Conservation (phyloP, 1,140 invertebrate genomes). For the Pogonus chalceus region DNA sequence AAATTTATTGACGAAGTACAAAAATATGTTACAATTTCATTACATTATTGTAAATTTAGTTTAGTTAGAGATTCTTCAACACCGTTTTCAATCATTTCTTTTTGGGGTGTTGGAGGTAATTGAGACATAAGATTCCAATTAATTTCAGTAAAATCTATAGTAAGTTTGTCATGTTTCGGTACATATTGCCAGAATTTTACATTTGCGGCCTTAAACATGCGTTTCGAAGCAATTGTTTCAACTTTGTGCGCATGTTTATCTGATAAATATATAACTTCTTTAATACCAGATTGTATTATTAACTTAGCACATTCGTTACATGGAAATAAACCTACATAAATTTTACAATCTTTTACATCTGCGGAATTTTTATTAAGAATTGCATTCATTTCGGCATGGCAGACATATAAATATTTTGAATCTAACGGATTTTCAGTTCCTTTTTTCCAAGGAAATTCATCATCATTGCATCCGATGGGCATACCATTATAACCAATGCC, state of each 20-base stretch:
- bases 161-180: conserved; percentile 49
- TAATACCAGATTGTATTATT: conserved; percentile 92
- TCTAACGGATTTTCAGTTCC: conserved; percentile 44
- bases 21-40: neutral
- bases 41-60: neutral
- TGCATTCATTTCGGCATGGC: conserved; percentile 95
- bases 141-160: conserved; percentile 56
- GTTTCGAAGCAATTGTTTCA: conserved; percentile 60
- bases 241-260: conserved; percentile 66
- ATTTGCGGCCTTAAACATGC: conserved; percentile 67
- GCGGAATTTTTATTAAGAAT: conserved; percentile 82
- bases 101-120: conserved; percentile 30
- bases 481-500: conserved; percentile 95
- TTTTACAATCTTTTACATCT: conserved; percentile 64
- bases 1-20: too few relatives aligned
- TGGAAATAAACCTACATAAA: conserved; percentile 85
- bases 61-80: neutral
- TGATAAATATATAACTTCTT: conserved; percentile 65
- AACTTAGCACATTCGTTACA: conserved; percentile 96
- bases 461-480: conserved; percentile 79
- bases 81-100: neutral
- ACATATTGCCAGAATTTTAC: conserved; percentile 61
- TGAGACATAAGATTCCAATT: conserved; percentile 43
- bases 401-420: conserved; percentile 82
- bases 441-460: conserved; percentile 81